phyloP scores from a whole-genome alignment of 2,888 invertebrate genomes.

The Idaea aversata region DNA sequence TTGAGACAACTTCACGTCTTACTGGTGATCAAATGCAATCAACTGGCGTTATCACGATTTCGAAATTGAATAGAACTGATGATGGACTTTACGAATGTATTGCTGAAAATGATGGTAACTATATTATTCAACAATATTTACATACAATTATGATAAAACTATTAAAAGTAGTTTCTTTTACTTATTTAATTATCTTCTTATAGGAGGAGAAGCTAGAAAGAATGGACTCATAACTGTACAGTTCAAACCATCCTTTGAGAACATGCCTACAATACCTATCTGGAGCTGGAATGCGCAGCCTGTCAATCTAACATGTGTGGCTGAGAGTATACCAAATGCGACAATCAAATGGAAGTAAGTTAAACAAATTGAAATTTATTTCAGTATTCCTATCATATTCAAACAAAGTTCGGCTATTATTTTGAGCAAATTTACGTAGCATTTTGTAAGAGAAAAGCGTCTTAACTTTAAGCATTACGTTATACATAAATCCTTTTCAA shows the following conservation, averaged over 20 bases:
- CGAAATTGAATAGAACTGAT: conserved; percentile 83
- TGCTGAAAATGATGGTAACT: conserved; percentile 85
- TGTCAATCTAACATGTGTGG: conserved; percentile 92
- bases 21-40: conserved; percentile 74
- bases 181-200: conserved; percentile 7
- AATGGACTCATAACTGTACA: conserved; percentile 92
- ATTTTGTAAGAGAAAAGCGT: background rate
- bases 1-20: conserved; percentile 78
- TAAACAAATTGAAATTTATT: background rate
- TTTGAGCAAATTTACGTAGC: background rate
- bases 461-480: background rate
- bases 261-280: conserved; percentile 84
- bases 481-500: conserved; percentile 4
- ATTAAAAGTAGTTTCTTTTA: background rate
- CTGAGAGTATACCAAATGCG: conserved; percentile 94
- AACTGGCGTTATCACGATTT: conserved; percentile 84
- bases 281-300: conserved; percentile 92
- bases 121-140: conserved; percentile 6
- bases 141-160: background rate
- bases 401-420: background rate
- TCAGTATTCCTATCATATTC: background rate
- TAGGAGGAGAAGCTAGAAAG: conserved; percentile 84
- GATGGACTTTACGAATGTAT: conserved; percentile 95
- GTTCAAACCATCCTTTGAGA: conserved; percentile 89
- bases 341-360: conserved; percentile 91